Base-by-base conservation (phyloP, 2,888 invertebrate genomes). In the Acleris cristana region DNA sequence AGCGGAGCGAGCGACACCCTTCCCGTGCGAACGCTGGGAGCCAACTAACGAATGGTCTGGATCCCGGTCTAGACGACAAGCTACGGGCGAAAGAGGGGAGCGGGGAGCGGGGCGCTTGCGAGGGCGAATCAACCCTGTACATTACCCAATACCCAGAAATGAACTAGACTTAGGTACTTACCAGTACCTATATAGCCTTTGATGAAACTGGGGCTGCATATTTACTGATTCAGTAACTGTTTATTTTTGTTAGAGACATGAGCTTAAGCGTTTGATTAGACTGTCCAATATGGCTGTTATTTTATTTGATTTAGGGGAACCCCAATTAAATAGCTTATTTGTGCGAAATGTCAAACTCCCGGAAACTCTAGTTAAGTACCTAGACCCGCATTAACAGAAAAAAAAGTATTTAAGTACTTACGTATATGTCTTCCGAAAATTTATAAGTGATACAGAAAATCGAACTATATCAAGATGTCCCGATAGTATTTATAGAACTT, bases 51-150 rank as follows among this genome's bases (percentile, higher is more conserved):
- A 69, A 65, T 59, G 71, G 80, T 80, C 81, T 80, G 82, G 75
- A 72, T 75, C 76, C 71, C 74, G 81, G 90, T 89, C 90, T 90
- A 90, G 90, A 89, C 90, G 83, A 82, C 84, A 83, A 79, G 77
- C 71, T 73, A 73, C 78, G 76, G 73, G 72, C 72, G 74, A 74
- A 65, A 75, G 74, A 65, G 64, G 69, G 60, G 67, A 66, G 76
- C 73, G 77, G 71, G 72, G 77, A 73, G 79, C 77, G 76, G 70
- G 56, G 70, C 44, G 54, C 56, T 58, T 52, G 49, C 60, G 77
- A 77, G 80, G 81, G 81, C 77, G 75, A 84, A 84, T 79, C 85
- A 85, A 86, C 87, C 87, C 82, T 83, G 77, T 79, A 82, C 79
- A 83, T 80, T 85, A 84, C 80, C 83, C 81, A 82, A 83, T 82